A percentile compares a stretch with the other conserved stretches of the same genome.
phyloP scores from a whole-genome alignment of 2,797 vertebrate species.

The Esox masquinongy region DNA sequence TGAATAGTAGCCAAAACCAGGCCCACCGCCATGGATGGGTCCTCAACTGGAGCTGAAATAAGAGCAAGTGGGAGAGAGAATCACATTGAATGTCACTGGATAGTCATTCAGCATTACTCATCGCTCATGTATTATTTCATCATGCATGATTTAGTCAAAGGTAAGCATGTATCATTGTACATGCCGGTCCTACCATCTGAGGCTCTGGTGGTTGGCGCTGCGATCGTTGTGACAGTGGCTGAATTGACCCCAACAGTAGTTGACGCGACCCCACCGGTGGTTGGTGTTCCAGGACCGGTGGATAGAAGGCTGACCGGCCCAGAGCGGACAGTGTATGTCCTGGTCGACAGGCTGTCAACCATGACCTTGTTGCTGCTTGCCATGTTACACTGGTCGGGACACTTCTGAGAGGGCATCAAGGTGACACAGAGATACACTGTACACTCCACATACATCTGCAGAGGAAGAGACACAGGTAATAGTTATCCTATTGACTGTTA shows the following conservation, averaged over 20 bases:
- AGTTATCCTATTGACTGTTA: not conserved
- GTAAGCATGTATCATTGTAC: not conserved
- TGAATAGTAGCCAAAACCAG: conserved; percentile 41
- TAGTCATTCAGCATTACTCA: not conserved
- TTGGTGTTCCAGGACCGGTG: conserved; percentile 11
- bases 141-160: not conserved
- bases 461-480: conserved; percentile 4
- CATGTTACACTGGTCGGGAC: conserved; percentile 51
- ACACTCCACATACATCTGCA: conserved; percentile 67
- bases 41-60: conserved; percentile 50
- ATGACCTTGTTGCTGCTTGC: fast-evolving
- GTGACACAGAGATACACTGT: conserved; percentile 65
- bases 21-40: conserved; percentile 29
- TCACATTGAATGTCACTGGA: not conserved
- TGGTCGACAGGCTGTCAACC: conserved; percentile 44
- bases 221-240: not conserved
- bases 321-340: conserved; percentile 51
- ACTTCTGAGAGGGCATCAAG: conserved; percentile 48
- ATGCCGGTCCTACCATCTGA: conserved; percentile 50
- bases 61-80: not conserved
- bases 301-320: conserved; percentile 49
- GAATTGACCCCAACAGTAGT: not conserved
- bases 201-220: not conserved
- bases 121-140: not conserved
- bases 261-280: not conserved